A percentile compares a stretch with the other conserved stretches of the same genome.
Evolutionary conservation across 1,140 invertebrate genomes (phyloP).

Genomic region (Paracyclopina nana): DNA sequence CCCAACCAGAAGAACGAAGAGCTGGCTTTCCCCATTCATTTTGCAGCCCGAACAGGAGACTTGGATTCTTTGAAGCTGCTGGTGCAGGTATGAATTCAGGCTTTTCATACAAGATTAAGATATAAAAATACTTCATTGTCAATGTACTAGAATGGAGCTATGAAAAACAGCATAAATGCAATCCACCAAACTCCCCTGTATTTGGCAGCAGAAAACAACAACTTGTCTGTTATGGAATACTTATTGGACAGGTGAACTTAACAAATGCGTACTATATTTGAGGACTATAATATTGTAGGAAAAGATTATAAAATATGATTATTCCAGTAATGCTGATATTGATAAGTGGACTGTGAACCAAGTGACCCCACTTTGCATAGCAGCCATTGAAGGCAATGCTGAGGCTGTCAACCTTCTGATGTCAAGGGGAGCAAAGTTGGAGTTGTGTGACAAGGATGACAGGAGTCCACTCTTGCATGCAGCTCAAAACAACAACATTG

Average conservation of each 20-base stretch:
- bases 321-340: constrained; percentile 18
- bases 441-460: constrained; percentile 36
- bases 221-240: background rate
- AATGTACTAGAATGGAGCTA: no score
- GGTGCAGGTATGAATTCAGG: background rate
- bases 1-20: background rate
- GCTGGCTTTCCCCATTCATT: background rate
- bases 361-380: constrained; percentile 38
- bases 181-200: background rate
- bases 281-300: background rate
- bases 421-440: constrained; percentile 36
- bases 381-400: constrained; percentile 32
- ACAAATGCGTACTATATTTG: background rate
- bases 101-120: no score
- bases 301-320: background rate
- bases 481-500: constrained; percentile 18
- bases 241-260: background rate
- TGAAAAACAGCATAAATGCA: background rate
- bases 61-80: background rate
- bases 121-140: no score
- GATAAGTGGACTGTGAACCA: constrained; percentile 27
- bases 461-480: constrained; percentile 28
- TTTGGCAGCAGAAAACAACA: background rate
- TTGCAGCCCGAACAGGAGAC: constrained; percentile 1
- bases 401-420: constrained; percentile 34